Evolutionary conservation across 2,888 invertebrate genomes (phyloP).

Genomic region (Cabera pusaria): DNA sequence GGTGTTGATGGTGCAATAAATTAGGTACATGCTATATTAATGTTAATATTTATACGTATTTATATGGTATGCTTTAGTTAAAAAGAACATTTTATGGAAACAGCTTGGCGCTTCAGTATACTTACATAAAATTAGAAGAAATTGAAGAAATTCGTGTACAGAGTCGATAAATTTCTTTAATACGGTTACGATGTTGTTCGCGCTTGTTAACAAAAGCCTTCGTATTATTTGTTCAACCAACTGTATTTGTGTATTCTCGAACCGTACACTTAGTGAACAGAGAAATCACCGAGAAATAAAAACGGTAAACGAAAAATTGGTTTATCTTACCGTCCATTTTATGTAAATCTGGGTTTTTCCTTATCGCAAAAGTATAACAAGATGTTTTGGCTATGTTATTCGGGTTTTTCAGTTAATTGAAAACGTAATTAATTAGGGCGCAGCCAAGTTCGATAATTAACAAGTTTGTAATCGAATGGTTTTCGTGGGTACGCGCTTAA

Average conservation of each 20-base stretch:
- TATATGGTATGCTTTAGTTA: slow-evolving; percentile 58
- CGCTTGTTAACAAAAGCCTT: not conserved
- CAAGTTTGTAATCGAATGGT: slow-evolving; percentile 12
- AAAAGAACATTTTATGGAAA: slow-evolving; percentile 40
- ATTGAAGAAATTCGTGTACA: too few species aligned
- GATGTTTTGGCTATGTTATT: too few species aligned
- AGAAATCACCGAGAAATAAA: slow-evolving; percentile 6
- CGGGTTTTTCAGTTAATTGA: slow-evolving; percentile 1
- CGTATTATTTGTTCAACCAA: slow-evolving; percentile 3
- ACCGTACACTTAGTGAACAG: slow-evolving; percentile 4
- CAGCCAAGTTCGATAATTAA: slow-evolving; percentile 14
- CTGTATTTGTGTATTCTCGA: slow-evolving; percentile 2
- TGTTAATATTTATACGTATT: slow-evolving; percentile 43
- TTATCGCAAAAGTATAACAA: not conserved
- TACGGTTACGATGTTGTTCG: not conserved
- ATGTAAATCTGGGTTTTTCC: slow-evolving; percentile 9
- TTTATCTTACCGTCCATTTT: slow-evolving; percentile 12
- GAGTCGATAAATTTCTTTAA: not conserved
- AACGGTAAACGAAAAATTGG: slow-evolving; percentile 6
- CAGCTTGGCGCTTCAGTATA: slow-evolving; percentile 57
- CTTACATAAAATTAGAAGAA: slow-evolving; percentile 35
- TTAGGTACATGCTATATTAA: slow-evolving; percentile 37
- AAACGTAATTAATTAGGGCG: slow-evolving; percentile 9
- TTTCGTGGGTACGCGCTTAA: slow-evolving; percentile 10
- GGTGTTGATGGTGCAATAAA: slow-evolving; percentile 77